A percentile compares a stretch with the other conserved stretches of the same genome.
Conservation (phyloP, 2,113 vertebrate genomes). For the Erythrocebus patas region DNA sequence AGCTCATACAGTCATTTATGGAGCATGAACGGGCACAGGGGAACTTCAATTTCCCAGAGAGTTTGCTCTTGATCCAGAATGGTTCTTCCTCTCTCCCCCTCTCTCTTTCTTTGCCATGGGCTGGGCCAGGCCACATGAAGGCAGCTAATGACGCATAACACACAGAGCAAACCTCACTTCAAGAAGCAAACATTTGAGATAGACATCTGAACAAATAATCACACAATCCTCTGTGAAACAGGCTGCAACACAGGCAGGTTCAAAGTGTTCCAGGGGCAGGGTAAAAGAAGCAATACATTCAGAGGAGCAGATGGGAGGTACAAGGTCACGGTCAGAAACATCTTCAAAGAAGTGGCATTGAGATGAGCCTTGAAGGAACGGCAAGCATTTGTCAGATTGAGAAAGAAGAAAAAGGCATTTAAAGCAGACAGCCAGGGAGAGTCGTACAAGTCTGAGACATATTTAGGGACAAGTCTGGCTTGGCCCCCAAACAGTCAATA, state of each 20-base stretch:
- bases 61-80: background rate
- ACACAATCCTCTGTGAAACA: background rate
- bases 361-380: background rate
- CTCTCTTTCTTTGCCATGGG: background rate
- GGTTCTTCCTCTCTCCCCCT: background rate
- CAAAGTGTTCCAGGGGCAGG: background rate
- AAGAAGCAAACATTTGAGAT: background rate
- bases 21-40: background rate
- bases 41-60: background rate
- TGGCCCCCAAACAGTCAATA: background rate
- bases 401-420: background rate
- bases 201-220: background rate
- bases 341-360: background rate
- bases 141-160: background rate
- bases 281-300: background rate
- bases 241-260: background rate
- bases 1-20: fast-evolving
- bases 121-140: background rate
- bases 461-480: background rate
- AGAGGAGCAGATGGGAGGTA: background rate
- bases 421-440: background rate
- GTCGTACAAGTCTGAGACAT: background rate
- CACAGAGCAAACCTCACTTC: background rate
- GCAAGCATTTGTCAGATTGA: background rate
- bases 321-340: slow-evolving; percentile 16